Evolutionary conservation across 1,140 invertebrate species (phyloP).

Genomic region (Lepidotrigona ventralis): DNA sequence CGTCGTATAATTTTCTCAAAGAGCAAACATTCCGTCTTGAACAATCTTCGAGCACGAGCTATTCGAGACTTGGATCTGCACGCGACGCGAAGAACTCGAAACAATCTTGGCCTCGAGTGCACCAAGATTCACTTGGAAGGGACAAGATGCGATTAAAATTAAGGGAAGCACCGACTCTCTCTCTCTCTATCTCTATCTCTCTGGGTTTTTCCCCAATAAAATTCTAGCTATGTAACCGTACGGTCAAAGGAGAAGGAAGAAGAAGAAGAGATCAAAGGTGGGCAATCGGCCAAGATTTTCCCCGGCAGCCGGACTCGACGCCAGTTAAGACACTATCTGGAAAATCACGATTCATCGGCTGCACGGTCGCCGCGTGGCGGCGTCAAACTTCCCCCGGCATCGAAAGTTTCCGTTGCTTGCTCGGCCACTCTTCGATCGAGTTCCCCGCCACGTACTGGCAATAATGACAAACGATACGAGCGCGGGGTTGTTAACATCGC

Average conservation of each 20-base stretch:
- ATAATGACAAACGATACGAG: constrained; percentile 62
- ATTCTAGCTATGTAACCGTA: constrained; percentile 36
- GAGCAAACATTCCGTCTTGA: too few species aligned
- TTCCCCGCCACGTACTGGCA: background rate
- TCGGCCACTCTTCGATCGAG: background rate
- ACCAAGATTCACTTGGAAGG: too few species aligned
- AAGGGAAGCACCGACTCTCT: background rate
- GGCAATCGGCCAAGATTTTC: constrained; percentile 54
- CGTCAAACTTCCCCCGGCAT: background rate
- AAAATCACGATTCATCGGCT: constrained; percentile 49
- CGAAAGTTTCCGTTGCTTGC: constrained; percentile 8
- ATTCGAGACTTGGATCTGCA: too few species aligned
- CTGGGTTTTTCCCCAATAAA: constrained; percentile 12
- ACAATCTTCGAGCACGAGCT: too few species aligned
- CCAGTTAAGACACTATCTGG: constrained; percentile 49
- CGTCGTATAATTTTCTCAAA: too few species aligned
- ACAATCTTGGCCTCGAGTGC: too few species aligned
- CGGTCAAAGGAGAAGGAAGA: background rate
- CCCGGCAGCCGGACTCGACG: constrained; percentile 14
- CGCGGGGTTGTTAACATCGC: constrained; percentile 61
- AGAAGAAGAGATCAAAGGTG: constrained; percentile 31
- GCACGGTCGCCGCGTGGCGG: background rate
- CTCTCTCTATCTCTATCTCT: background rate
- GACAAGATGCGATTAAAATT: background rate
- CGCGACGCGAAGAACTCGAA: too few species aligned